Evolutionary conservation across 1,140 invertebrate genomes (phyloP), one percentile per base, ranked within the genome.

Genomic region (Bathynomus jamesi): DNA sequence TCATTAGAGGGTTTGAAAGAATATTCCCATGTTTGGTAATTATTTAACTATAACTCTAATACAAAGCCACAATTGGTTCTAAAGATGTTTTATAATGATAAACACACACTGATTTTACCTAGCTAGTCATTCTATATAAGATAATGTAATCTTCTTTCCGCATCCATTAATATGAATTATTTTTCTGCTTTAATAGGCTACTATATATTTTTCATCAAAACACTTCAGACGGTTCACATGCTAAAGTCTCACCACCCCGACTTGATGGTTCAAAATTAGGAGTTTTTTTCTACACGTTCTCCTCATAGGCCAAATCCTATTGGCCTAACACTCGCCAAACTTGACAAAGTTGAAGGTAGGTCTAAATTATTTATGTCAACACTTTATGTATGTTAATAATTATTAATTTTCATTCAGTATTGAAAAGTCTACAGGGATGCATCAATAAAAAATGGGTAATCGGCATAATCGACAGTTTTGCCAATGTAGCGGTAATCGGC

Each of bases 221-320:
- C 82, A 92, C 95, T 81, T 87, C 88, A 79, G 95, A 94, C 77
- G 88, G 89, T 72, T 61, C 82, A 70, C 84, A 82, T 76, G 90
- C 93, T 0, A 96, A 96, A 83, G 92, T 97, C 3, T 86, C 91
- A 17, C 94, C 94, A 1, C 95, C 95, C 0, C 83, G 94, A 77
- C 83, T 96, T 24, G 89, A 91, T 79, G 94, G 94, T 0, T 82
- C 86, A 61, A 85, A 88, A 78, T 87, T 89, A 5, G 94, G 95
- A 0, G 89, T 96, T 0, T 95, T n/a, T 96, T 83, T 89, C 92
- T 0, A 95, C 93, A 0, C 85, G 94, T 70, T 91, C 91, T 10
- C 94, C 95, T 0, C 93, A 96, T 80, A 83, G 95, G 70, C 93
- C 94, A 0, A 93, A 91, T 80, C 90, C 93, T 0, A 90, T 97